Base-by-base conservation (phyloP, 2,888 invertebrate species). In the Celastrina argiolus region DNA sequence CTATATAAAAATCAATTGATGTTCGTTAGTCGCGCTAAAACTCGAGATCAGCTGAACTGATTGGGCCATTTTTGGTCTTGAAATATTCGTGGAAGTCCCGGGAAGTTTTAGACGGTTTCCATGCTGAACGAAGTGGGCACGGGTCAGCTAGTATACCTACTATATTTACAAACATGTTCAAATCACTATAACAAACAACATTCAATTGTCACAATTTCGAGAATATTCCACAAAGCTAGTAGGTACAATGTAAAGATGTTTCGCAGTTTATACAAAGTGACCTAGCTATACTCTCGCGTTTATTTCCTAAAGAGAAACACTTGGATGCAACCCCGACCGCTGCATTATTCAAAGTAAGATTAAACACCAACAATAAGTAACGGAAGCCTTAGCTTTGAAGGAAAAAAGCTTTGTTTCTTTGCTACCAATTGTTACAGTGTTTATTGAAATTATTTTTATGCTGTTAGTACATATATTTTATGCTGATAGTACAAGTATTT, bases 191-290 rank as follows among this genome's bases (percentile, higher is more conserved):
- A 18, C n/a, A n/a, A n/a, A n/a, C 12, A 36, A 36, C 36, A 36
- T 22, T 10, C 51, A 12, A 22, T 26, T 26, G 51, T 51, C 22
- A 51, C 26, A 12, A 51, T 26, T 26, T 22, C 22, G 14, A 51
- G 71, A 71, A 71, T 72, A 73, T 58, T 67, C 45, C 66, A 56
- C 34, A 31, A 36, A 66, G 36, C 51, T 66, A 73, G 74, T 79
- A 78, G 77, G 74, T 79, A 78, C 75, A 70, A 68, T 74, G 74
- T 73, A 73, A 75, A 75, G 69, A 72, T 73, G 72, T 69, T 71
- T 72, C 73, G 76, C 78, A 78, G 79, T 81, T 82, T 81, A 78
- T 77, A 76, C 76, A 76, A 80, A 82, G 75, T 77, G 75, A 77
- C 75, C 76, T 26, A 75, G 74, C 77, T 74, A 69, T 73, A 74